These are phyloP conservation scores for Pseudomyrmex flavicornis DNA, from an alignment of 1,140 invertebrate genomes.

Conservation along the genomic window DNA sequence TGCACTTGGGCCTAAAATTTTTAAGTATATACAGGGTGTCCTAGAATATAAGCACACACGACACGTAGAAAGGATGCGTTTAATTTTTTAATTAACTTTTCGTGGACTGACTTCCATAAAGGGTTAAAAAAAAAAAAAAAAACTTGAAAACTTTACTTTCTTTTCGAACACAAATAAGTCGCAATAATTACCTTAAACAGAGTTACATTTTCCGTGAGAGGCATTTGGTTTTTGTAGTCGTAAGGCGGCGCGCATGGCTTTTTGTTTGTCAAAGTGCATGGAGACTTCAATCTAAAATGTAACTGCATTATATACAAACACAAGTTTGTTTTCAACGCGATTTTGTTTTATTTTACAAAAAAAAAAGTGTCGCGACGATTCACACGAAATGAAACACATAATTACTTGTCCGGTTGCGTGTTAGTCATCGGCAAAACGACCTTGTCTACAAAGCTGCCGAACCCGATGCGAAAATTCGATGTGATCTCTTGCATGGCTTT, in stretches of 20 bases:
- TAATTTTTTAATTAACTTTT: too few species aligned
- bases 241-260: constrained; percentile 88
- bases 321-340: background rate
- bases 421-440: constrained; percentile 92
- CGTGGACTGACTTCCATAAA: too few species aligned
- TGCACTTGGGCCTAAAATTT: constrained; percentile 81
- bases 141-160: background rate
- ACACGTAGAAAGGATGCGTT: background rate
- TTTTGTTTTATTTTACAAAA: background rate
- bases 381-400: background rate
- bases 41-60: background rate
- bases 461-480: constrained; percentile 92
- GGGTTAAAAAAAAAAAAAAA: background rate
- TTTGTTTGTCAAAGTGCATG: constrained; percentile 84
- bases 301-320: background rate
- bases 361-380: constrained; percentile 9
- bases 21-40: too few species aligned
- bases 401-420: constrained; percentile 86
- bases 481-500: constrained; percentile 91
- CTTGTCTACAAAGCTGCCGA: constrained; percentile 96
- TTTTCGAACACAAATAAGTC: background rate
- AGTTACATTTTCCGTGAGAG: constrained; percentile 87
- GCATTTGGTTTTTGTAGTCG: constrained; percentile 89
- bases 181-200: constrained; percentile 84
- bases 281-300: constrained; percentile 82